Conservation (phyloP, 2,888 invertebrate genomes). For the Hyles lineata region DNA sequence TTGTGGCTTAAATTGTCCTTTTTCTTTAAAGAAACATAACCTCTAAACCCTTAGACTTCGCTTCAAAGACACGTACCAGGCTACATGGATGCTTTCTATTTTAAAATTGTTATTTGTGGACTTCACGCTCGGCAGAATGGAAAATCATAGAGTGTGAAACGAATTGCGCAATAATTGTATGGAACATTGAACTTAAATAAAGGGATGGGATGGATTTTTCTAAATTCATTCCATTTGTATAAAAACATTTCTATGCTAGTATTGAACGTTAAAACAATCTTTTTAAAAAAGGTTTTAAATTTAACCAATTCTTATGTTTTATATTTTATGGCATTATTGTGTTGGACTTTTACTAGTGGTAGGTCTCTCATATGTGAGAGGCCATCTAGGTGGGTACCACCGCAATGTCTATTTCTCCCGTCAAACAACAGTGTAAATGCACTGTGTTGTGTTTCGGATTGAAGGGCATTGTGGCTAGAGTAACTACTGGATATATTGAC, state of each 20-base stretch:
- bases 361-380: too few relatives aligned
- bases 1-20: neutral
- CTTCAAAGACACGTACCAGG: constrained; percentile 41
- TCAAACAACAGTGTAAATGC: too few relatives aligned
- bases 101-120: constrained; percentile 49
- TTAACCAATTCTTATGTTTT: too few relatives aligned
- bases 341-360: too few relatives aligned
- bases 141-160: constrained; percentile 44
- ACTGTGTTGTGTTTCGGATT: too few relatives aligned
- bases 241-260: neutral
- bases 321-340: too few relatives aligned
- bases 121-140: constrained; percentile 43
- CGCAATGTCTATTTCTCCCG: too few relatives aligned
- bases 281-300: too few relatives aligned
- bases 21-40: neutral
- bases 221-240: neutral
- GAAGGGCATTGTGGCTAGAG: too few relatives aligned
- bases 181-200: constrained; percentile 38
- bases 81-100: constrained; percentile 55
- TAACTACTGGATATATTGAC: too few relatives aligned
- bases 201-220: constrained; percentile 8
- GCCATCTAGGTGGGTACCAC: too few relatives aligned
- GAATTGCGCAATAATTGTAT: constrained; percentile 29
- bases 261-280: too few relatives aligned
- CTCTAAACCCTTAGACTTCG: constrained; percentile 24